phyloP scores from a whole-genome alignment of 1,140 invertebrate genomes.

The Drosophila burlai region DNA sequence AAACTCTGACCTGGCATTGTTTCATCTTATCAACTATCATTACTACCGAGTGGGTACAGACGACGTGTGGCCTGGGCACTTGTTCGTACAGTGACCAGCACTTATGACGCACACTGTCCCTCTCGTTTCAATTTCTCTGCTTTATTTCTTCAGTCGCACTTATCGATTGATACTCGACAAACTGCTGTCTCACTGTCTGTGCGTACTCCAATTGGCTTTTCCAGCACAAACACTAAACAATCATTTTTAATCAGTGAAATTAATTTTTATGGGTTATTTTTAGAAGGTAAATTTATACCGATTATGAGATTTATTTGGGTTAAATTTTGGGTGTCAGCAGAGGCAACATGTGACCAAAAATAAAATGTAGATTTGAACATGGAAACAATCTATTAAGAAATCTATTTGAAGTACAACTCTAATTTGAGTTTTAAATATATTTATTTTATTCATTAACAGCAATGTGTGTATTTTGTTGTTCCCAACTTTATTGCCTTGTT shows the following conservation, averaged over 20 bases:
- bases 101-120: constrained; percentile 14
- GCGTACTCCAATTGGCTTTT: constrained; percentile 16
- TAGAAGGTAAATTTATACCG: constrained; percentile 11
- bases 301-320: constrained; percentile 10
- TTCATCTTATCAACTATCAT: constrained; percentile 22
- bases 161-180: constrained; percentile 30
- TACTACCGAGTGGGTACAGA: not conserved
- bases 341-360: too few species aligned
- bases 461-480: not conserved
- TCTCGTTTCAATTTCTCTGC: constrained; percentile 32
- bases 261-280: constrained; percentile 20
- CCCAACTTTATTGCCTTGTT: not conserved
- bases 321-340: not conserved
- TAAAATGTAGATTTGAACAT: not conserved
- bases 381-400: too few species aligned
- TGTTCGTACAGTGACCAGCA: constrained; percentile 32
- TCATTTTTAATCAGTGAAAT: constrained; percentile 34
- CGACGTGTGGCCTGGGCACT: constrained; percentile 5
- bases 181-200: constrained; percentile 38
- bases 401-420: not conserved
- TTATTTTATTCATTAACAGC: not conserved
- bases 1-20: not conserved
- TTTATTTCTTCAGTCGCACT: constrained; percentile 24
- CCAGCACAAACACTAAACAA: constrained; percentile 24
- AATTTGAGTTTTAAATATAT: not conserved